Evolutionary conservation across 2,797 vertebrate genomes (phyloP).

Genomic region (Schizothorax lantsangensis): DNA sequence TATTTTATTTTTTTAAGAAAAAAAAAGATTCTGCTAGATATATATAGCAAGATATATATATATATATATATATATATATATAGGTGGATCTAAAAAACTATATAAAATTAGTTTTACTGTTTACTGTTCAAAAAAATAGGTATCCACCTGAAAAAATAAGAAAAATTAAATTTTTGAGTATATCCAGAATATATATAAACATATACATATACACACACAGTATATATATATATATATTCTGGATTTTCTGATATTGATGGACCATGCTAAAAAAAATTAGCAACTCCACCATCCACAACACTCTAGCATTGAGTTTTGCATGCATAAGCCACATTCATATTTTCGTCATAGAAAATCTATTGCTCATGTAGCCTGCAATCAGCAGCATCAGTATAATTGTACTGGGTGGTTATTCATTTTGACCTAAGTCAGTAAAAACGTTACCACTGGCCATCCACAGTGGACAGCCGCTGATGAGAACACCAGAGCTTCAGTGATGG

Average conservation of each 20-base stretch:
- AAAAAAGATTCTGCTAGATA: too few relatives aligned
- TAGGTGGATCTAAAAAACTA: too few relatives aligned
- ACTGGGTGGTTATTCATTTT: slow-evolving; percentile 1
- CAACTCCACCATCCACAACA: background rate
- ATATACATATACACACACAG: too few relatives aligned
- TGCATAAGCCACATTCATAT: background rate
- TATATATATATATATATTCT: background rate
- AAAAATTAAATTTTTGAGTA: too few relatives aligned
- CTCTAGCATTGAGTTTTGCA: background rate
- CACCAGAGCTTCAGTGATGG: slow-evolving; percentile 11
- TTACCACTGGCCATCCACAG: background rate
- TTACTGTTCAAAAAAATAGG: too few relatives aligned
- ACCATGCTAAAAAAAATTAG: background rate
- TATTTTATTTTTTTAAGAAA: too few relatives aligned
- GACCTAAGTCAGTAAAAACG: slow-evolving; percentile 31
- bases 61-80: too few relatives aligned
- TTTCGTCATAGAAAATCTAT: background rate
- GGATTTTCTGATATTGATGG: background rate
- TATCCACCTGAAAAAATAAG: too few relatives aligned
- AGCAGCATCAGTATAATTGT: slow-evolving; percentile 18
- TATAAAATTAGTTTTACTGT: too few relatives aligned
- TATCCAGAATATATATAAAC: too few relatives aligned
- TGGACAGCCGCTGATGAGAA: slow-evolving; percentile 29
- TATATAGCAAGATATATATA: background rate
- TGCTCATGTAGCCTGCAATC: slow-evolving; percentile 15